Conservation (phyloP, 2,113 vertebrate species). For the Xerus inauris region DNA sequence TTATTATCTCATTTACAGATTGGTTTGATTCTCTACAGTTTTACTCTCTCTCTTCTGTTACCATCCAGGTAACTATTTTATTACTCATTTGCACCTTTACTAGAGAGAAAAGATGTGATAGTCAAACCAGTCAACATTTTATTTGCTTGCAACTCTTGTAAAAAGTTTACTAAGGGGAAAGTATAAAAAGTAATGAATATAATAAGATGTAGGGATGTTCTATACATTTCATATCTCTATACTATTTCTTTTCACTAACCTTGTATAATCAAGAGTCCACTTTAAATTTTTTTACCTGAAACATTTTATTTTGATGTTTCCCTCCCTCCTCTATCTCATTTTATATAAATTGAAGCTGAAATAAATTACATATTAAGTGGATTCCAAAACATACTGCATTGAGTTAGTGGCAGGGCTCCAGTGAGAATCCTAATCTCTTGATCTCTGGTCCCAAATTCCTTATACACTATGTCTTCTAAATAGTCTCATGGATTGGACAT, state of each 20-base stretch:
- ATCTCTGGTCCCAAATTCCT: neutral
- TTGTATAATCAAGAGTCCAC: neutral
- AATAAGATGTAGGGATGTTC: neutral
- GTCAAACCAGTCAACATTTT: constrained; percentile 43
- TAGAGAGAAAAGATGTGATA: constrained; percentile 2
- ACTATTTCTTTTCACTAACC: neutral
- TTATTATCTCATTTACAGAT: neutral
- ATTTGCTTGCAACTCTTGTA: constrained; percentile 52
- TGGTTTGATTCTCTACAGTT: neutral
- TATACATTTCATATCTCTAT: constrained; percentile 2
- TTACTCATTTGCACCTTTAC: constrained; percentile 28
- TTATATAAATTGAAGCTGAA: constrained; percentile 17
- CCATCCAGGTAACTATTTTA: neutral
- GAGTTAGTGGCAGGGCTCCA: neutral
- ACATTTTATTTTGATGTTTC: neutral
- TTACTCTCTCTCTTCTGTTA: neutral
- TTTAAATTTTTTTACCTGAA: neutral
- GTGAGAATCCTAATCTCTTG: neutral
- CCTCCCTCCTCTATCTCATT: neutral
- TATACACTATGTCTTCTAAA: neutral
- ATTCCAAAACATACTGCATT: neutral
- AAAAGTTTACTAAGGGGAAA: constrained; percentile 37
- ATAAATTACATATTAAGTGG: neutral
- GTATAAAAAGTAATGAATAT: neutral
- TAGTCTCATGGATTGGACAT: neutral